Base-by-base conservation (phyloP, 2,113 vertebrate species). In the Sturnira hondurensis region DNA sequence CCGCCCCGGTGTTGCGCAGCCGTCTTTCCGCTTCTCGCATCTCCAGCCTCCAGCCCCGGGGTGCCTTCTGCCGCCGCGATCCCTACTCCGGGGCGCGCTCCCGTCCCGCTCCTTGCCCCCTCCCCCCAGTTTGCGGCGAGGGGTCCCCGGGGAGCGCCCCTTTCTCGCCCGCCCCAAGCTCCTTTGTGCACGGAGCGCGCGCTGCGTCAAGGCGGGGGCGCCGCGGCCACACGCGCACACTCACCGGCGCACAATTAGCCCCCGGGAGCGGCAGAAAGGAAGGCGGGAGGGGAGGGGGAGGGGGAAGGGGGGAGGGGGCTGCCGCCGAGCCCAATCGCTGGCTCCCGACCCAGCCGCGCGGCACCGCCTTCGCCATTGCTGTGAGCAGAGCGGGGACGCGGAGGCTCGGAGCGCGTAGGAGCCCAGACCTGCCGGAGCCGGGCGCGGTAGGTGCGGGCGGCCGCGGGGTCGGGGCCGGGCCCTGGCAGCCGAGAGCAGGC, bases 171-270 rank as follows among this genome's bases (percentile, higher is more conserved):
- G 67, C 95, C 97, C 71, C 58, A 92, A 86, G 91, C 56, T 54
- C 78, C 97, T 97, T 98, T 97, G 97, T 97, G 98, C 95, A 22
- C 24, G 8, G 11, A 12, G 58, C 67, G 52, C 78, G 70, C 96
- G 96, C 91, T 98, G 98, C 98, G 96, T 97, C 98, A 98, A 91
- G 94, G 96, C 89, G 43, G 95, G 58, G 96, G 65, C 41, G 74
- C 93, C 74, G 95, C 96, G 36, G 97, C 92, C 90, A 50, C 84
- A 52, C 74, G 90, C 77, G 3, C 61, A 24, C 95, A 22, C 83
- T 24, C 77, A 38, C 76, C 10, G 33, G 91, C 93, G 84, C 94
- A 26, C 67, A 45, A 22, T 70, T 31, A 83, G 47, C 80, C 89
- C 82, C 82, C n/a, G 81, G 89, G 93, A 38, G 86, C 47, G 54